These are phyloP conservation scores for Accipiter cooperii DNA, from an alignment of 2,113 vertebrate species.

Conservation along the genomic window DNA sequence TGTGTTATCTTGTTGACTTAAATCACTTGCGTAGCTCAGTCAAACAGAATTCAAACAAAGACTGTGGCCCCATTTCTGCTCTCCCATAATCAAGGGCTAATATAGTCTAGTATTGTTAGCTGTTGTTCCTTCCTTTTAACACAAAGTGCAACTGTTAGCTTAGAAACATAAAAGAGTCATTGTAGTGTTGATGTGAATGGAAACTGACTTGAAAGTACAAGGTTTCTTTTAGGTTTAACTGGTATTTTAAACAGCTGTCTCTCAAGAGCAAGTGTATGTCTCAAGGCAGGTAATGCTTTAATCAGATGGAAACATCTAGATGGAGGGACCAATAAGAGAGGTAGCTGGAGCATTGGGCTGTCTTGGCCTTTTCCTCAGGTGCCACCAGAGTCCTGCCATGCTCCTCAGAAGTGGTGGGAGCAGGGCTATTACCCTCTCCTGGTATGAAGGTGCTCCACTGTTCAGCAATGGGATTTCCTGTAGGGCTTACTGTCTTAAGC, in stretches of 20 bases:
- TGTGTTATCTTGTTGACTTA: not conserved
- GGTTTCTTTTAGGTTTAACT: not conserved
- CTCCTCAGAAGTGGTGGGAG: not conserved
- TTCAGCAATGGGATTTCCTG: not conserved
- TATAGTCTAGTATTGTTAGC: not conserved
- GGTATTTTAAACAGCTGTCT: not conserved
- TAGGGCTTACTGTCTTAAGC: not conserved
- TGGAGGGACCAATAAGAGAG: not conserved
- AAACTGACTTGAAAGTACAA: not conserved
- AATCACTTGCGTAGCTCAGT: not conserved
- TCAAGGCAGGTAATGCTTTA: not conserved
- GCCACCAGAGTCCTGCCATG: not conserved
- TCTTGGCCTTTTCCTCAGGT: not conserved
- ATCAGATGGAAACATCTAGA: not conserved
- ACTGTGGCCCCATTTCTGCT: not conserved
- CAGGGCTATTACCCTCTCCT: accelerated
- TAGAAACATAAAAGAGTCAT: not conserved
- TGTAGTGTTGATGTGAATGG: not conserved
- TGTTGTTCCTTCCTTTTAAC: not conserved
- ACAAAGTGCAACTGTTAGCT: not conserved
- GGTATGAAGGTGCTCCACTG: not conserved
- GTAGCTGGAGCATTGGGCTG: not conserved
- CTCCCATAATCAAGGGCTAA: not conserved
- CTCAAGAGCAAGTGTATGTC: not conserved
- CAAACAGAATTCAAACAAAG: not conserved